A percentile compares a stretch with the other conserved stretches of the same genome.
Evolutionary conservation across 2,113 vertebrate genomes (phyloP).

Genomic region (Colossoma macropomum): DNA sequence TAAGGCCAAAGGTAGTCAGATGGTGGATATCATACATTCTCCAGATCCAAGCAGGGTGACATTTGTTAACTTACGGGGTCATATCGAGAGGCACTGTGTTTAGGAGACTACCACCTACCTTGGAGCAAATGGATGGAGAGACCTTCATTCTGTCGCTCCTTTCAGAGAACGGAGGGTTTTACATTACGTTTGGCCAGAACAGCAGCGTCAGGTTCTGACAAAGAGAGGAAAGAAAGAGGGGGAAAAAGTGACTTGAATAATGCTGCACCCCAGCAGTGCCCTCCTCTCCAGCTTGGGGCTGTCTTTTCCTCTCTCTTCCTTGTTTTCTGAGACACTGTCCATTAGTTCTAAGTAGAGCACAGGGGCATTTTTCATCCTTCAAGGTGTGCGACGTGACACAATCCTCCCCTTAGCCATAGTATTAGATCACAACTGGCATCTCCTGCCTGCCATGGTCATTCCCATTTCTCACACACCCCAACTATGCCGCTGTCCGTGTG

Average conservation of each 20-base stretch:
- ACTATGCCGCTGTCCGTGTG: constrained; percentile 67
- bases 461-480: constrained; percentile 75
- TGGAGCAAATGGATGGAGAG: constrained; percentile 58
- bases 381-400: constrained; percentile 75
- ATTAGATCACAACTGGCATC: constrained; percentile 76
- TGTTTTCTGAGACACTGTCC: constrained; percentile 71
- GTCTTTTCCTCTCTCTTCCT: constrained; percentile 28
- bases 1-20: constrained; percentile 61
- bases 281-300: constrained; percentile 56
- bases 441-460: constrained; percentile 73
- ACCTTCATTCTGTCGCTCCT: constrained; percentile 65
- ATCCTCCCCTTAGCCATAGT: constrained; percentile 72
- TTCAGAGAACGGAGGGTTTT: constrained; percentile 59
- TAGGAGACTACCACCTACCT: constrained; percentile 66
- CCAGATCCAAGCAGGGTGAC: constrained; percentile 61
- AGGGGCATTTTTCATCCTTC: constrained; percentile 76
- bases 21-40: constrained; percentile 60
- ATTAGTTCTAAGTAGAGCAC: constrained; percentile 76
- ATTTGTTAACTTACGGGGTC: constrained; percentile 69
- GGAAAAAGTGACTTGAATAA: constrained; percentile 56
- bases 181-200: constrained; percentile 58
- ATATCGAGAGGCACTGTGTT: constrained; percentile 67
- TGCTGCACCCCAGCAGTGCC: constrained; percentile 52
- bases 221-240: constrained; percentile 1
- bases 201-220: constrained; percentile 48